Base-by-base conservation (phyloP, 2,113 vertebrate species). In the Pao palembangensis region DNA sequence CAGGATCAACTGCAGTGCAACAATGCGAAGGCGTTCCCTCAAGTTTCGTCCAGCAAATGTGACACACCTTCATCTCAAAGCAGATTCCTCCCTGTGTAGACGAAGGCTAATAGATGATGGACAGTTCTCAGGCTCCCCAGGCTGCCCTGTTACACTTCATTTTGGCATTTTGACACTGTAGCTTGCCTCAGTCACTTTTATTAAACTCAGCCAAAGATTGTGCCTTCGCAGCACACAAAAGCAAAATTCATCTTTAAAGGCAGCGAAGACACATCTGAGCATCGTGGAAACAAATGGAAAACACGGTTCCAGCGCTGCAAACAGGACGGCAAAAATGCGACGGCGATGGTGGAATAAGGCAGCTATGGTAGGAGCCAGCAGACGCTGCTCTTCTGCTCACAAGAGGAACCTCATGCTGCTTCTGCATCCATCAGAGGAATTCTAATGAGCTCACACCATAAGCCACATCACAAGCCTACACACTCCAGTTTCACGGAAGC, bases 181-280 rank as follows among this genome's bases (percentile, higher is more conserved):
- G 61, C 50, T 42, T n/a, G 65, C 47, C 53, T 80, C 47, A 67
- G 58, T 83, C 52, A 25, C 49, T 80, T 76, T 80, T 66, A 83
- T 84, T 82, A 73, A 70, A 75, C 55, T 58, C 67, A 43, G 77
- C 59, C 51, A 49, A 49, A 51, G 58, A 77, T 74, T 67, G 64
- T 64, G 58, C 67, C 58, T 57, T 60, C 55, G 18, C 44, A 77
- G 49, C 55, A 69, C 55, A 81, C 73, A 78, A 73, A 78, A 77
- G 58, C 2, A 10, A 38, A 12, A 67, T 57, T 17, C 46, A 64
- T 74, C 55, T 71, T 80, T 69, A 75, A 73, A 80, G 46, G 18
- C 85, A 77, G 82, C 74, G 83, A 81, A 63, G 58, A 65, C 76
- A 85, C 78, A 71, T 72, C 60, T 25, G 3, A 18, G 34, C 34